Percentiles rank a stretch among this genome's conserved stretches.
Evolutionary conservation across 1,140 invertebrate genomes (phyloP).

Genomic region (Nebria ingens): DNA sequence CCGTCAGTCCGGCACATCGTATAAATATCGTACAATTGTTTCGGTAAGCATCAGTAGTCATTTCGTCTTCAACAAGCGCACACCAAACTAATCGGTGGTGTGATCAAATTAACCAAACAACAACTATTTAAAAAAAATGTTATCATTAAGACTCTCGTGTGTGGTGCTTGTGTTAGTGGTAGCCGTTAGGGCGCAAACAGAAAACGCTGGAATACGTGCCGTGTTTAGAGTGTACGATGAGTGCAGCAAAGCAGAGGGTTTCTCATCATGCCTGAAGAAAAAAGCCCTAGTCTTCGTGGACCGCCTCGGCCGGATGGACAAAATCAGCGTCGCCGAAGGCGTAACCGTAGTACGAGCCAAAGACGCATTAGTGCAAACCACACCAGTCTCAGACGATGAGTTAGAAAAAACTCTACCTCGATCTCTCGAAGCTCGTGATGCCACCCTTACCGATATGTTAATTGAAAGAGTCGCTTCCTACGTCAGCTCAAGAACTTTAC

Average conservation of each 20-base stretch:
- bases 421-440: conserved; percentile 49
- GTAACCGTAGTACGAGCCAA: conserved; percentile 51
- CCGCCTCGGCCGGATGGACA: conserved; percentile 54
- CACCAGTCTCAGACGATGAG: conserved; percentile 45
- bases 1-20: not conserved
- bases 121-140: conserved; percentile 17
- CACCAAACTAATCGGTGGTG: not conserved
- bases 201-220: conserved; percentile 41
- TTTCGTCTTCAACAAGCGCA: not conserved
- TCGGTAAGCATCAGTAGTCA: not conserved
- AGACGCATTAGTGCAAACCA: conserved; percentile 24
- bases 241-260: conserved; percentile 44
- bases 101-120: no score
- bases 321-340: conserved; percentile 51
- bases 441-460: conserved; percentile 53
- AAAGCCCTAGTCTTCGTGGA: conserved; percentile 68
- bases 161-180: conserved; percentile 24
- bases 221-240: conserved; percentile 51
- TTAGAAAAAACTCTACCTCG: conserved; percentile 53
- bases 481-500: conserved; percentile 62
- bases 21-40: not conserved
- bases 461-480: conserved; percentile 57
- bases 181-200: conserved; percentile 17
- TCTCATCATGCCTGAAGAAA: conserved; percentile 65
- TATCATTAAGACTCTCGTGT: conserved; percentile 26